Base-by-base conservation (phyloP, 2,888 invertebrate species). In the Yponomeuta plumbellus region DNA sequence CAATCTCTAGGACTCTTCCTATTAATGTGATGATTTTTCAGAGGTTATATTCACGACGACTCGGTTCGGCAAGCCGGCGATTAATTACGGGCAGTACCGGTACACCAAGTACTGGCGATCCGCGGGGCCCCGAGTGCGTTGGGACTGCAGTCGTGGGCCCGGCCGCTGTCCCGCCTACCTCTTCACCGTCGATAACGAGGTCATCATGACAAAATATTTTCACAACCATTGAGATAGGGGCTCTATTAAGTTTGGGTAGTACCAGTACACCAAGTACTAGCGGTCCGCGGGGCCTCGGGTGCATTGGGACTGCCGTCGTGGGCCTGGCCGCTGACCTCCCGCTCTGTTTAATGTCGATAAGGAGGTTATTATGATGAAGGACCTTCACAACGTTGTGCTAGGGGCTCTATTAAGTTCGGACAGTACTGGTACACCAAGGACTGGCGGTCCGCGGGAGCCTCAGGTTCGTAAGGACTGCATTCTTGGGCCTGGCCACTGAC, bases 151-250 rank as follows among this genome's bases (percentile, higher is more conserved):
- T 52, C 64, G 58, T 17, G 20, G 21, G 23, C 52, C 56, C 0
- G 5, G 58, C 0, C 73, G 74, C 13, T 76, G 77, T 61, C 69
- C 70, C 0, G 77, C 76, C 1, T 68, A 69, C 5, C 64, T 81
- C 1, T 69, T 71, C 34, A 80, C 81, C 0, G 10, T 76, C 0
- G 74, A 73, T 3, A 69, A 76, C 34, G 66, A 71, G 20, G 72
- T 84, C 13, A 62, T 81, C 6, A 72, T 69, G n/a, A 68, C 67
- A 13, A 71, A 69, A 3, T 75, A 77, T 59, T 67, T 70, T 5
- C 84, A 84, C 66, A 80, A 74, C 61, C 79, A 80, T 70, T n/a
- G 34, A 11, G 58, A 22, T 17, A 5, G 40, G 57, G n/a, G 52
- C n/a, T 34, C 56, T 39, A 2, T 67, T 57, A n/a, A n/a, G n/a